Percentiles rank a stretch among this genome's conserved stretches.
Evolutionary conservation across 2,888 invertebrate species (phyloP).

Genomic region (Agrochola circellaris): DNA sequence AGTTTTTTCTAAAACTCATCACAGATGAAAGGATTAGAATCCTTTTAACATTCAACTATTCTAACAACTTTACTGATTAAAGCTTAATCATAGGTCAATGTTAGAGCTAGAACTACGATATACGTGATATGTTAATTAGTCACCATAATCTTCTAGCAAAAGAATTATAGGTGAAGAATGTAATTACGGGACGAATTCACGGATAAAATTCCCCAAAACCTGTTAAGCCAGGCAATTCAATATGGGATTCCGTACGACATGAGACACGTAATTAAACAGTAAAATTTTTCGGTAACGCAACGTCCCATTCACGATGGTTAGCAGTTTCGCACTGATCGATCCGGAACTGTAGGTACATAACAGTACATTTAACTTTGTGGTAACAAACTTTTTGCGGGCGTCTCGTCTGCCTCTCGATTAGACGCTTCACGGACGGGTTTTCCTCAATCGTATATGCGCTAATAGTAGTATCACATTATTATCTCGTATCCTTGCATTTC

Average conservation of each 20-base stretch:
- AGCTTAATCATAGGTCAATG: constrained; percentile 40
- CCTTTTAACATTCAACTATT: background rate
- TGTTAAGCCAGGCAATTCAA: background rate
- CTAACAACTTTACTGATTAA: constrained; percentile 18
- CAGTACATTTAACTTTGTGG: constrained; percentile 59
- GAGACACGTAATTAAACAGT: constrained; percentile 22
- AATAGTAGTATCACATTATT: constrained; percentile 47
- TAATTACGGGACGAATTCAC: background rate
- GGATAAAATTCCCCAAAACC: background rate
- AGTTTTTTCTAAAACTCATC: constrained; percentile 1
- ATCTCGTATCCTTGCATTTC: constrained; percentile 55
- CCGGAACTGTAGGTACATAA: constrained; percentile 54
- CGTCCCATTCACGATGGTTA: constrained; percentile 24
- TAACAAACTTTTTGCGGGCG: constrained; percentile 52
- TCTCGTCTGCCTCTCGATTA: constrained; percentile 46
- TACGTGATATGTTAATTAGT: constrained; percentile 22
- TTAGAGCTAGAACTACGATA: constrained; percentile 39
- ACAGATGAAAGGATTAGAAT: background rate
- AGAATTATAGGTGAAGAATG: constrained; percentile 6
- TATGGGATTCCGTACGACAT: background rate
- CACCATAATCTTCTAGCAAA: background rate
- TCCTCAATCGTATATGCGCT: constrained; percentile 54
- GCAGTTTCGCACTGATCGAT: constrained; percentile 31
- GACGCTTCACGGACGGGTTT: constrained; percentile 37
- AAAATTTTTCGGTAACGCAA: constrained; percentile 26